Base-by-base conservation (phyloP, 2,888 invertebrate species). In the Acanthosoma haemorrhoidale region DNA sequence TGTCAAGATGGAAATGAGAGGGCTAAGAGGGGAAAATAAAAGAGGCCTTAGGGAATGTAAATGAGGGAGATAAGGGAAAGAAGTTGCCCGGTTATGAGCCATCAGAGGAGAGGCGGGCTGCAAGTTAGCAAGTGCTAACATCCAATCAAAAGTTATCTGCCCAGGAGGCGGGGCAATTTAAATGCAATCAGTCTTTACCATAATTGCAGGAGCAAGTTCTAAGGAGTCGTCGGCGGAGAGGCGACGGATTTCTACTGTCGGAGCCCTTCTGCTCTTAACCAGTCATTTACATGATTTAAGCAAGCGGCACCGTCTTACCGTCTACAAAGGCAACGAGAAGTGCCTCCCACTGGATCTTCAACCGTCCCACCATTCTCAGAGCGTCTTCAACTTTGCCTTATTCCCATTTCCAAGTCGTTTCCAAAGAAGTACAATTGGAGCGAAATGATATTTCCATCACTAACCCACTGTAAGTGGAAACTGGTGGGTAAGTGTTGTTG, bases 121-220 rank as follows among this genome's bases (percentile, higher is more conserved):
- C 29, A 51, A 51, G 51, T 51, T 51, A 51, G 51, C 51, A n/a
- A n/a, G 36, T 18, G 21, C 21, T 34, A 59, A 34, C 59, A 70
- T 39, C 70, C 72, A 72, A 72, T 72, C 72, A 72, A 72, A 72
- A 72, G 72, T 72, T 72, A 69, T 63, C 69, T 69, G 38, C 43
- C 25, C 36, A 25, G 21, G 25, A 16, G 32, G 4, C 36, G 60
- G 38, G 66, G 69, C 72, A 70, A 72, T 72, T 72, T 70, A 60
- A 60, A 72, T 69, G 72, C 67, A 72, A 72, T 72, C 72, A 72
- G 72, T 72, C 69, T 72, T 72, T 72, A 72, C 72, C 72, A 72
- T 72, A 72, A 72, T 72, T 72, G 58, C 59, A 36, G 51, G n/a
- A n/a, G 61, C 64, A 69, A 68, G 41, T 68, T 68, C 43, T 38